These are phyloP conservation scores for Turnix velox DNA, from an alignment of 2,113 vertebrate genomes.

Conservation along the genomic window DNA sequence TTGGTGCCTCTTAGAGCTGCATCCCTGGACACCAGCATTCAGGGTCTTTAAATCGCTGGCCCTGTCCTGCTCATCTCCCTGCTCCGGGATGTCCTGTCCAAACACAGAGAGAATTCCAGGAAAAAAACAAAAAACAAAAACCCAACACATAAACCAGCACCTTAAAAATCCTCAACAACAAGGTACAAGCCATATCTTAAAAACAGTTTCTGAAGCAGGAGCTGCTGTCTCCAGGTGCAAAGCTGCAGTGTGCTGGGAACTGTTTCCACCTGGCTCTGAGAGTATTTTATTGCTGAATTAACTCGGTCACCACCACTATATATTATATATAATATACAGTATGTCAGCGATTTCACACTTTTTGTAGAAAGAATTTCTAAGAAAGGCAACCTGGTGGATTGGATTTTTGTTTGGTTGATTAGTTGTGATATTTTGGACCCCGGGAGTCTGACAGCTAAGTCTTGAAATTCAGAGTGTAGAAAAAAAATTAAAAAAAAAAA, in stretches of 20 bases:
- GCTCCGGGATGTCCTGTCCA: neutral
- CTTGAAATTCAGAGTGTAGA: conserved; percentile 23
- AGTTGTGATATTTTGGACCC: conserved; percentile 32
- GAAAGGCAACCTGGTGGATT: conserved; percentile 67
- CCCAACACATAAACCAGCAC: neutral
- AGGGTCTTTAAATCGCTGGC: neutral
- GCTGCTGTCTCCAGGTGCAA: neutral
- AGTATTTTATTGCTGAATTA: conserved; percentile 42
- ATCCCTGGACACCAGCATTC: neutral
- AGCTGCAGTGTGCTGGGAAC: neutral
- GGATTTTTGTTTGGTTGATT: neutral
- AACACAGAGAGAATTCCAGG: neutral
- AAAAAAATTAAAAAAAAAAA: neutral
- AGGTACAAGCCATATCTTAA: neutral
- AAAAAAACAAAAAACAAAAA: neutral
- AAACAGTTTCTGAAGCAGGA: neutral
- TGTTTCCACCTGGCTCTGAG: neutral
- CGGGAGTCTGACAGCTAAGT: conserved; percentile 15
- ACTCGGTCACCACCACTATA: neutral
- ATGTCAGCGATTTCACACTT: neutral
- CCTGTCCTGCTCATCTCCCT: neutral
- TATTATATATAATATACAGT: neutral
- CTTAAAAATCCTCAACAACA: neutral
- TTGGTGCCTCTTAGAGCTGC: neutral
- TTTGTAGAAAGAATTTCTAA: conserved; percentile 25